Percentiles rank a stretch among this genome's conserved stretches.
These are phyloP conservation scores for Cirrhinus molitorella DNA, from an alignment of 2,797 vertebrate species.

Conservation along the genomic window DNA sequence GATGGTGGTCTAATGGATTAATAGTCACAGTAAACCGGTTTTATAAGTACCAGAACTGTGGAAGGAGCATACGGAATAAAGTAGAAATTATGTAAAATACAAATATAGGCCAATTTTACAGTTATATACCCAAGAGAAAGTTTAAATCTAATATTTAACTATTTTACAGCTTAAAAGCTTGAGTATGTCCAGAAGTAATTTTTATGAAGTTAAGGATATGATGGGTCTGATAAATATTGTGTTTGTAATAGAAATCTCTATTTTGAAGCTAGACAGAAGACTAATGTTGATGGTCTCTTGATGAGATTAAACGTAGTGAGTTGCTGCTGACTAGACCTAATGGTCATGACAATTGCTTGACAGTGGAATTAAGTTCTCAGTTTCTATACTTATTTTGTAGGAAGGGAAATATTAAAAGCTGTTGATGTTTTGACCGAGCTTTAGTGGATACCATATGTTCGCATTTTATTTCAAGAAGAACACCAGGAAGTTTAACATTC, in stretches of 20 bases:
- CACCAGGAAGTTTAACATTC: conserved; percentile 47
- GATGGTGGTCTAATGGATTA: conserved; percentile 38
- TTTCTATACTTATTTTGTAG: conserved; percentile 7
- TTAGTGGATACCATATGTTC: conserved; percentile 52
- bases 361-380: not conserved
- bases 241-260: too few species aligned
- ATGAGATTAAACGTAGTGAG: not conserved
- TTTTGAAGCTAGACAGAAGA: not conserved
- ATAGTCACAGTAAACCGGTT: not conserved
- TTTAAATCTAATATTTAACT: not conserved
- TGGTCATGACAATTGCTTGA: not conserved
- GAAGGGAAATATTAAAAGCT: conserved; percentile 4
- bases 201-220: not conserved
- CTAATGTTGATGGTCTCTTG: conserved; percentile 1
- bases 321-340: not conserved
- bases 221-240: not conserved
- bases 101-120: not conserved
- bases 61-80: not conserved
- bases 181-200: not conserved
- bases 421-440: conserved; percentile 46
- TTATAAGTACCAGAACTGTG: not conserved
- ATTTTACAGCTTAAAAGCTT: not conserved
- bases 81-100: not conserved
- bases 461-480: conserved; percentile 42
- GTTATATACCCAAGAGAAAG: not conserved